Evolutionary conservation across 2,888 invertebrate species (phyloP).

Genomic region (Agrotis puta): DNA sequence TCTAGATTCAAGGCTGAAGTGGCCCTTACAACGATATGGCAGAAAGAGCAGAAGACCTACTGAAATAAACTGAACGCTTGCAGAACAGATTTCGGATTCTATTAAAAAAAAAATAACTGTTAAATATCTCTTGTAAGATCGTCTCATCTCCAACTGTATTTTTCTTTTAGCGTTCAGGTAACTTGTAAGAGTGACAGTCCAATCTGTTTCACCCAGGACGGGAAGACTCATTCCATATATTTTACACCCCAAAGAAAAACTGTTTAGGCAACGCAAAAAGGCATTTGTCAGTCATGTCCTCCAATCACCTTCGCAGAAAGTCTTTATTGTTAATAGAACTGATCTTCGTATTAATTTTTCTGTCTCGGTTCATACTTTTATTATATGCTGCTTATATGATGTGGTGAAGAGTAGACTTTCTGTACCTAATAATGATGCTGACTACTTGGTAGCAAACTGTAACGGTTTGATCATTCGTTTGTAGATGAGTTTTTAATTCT

Average conservation of each 20-base stretch:
- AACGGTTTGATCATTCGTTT: constrained; percentile 62
- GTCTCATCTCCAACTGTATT: background rate
- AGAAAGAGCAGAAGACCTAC: constrained; percentile 32
- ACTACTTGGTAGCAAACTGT: constrained; percentile 50
- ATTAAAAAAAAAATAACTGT: too few species aligned
- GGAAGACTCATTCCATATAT: too few species aligned
- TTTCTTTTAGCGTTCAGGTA: background rate
- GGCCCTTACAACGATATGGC: constrained; percentile 41
- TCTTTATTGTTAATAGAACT: too few species aligned
- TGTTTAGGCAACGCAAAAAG: too few species aligned
- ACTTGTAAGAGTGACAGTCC: too few species aligned
- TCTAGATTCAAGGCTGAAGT: constrained; percentile 69
- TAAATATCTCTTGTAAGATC: too few species aligned
- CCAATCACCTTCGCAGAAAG: background rate
- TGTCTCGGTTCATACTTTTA: background rate
- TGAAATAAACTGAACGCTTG: background rate
- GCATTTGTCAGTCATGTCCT: background rate
- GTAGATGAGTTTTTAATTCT: constrained; percentile 67
- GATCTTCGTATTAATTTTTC: background rate
- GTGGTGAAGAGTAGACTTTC: constrained; percentile 62
- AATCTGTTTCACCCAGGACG: too few species aligned
- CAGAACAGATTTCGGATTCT: too few species aligned
- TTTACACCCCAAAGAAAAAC: too few species aligned
- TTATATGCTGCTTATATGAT: background rate
- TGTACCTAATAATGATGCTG: constrained; percentile 61